These are phyloP conservation scores for Stercorarius parasiticus DNA, from an alignment of 2,113 vertebrate genomes.

Conservation along the genomic window DNA sequence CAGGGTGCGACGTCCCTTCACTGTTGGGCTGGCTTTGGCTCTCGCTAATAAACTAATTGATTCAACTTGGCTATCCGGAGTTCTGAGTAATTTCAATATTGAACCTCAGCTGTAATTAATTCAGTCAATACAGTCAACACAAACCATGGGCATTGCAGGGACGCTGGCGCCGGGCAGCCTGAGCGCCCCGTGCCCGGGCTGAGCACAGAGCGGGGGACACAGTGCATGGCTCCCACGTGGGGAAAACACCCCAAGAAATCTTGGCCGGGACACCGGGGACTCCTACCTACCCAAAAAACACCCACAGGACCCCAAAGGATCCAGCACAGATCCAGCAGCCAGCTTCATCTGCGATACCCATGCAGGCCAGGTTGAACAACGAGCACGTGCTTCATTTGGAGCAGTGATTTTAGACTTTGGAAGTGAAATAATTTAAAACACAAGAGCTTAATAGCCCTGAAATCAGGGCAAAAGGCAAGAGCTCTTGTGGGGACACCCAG, in stretches of 20 bases:
- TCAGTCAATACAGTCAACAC: conserved; percentile 11
- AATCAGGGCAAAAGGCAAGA: not conserved
- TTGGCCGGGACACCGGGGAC: not conserved
- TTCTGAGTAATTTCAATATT: conserved; percentile 52
- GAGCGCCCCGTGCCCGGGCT: fast-evolving
- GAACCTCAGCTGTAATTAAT: conserved; percentile 11
- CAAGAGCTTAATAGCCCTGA: not conserved
- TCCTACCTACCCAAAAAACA: not conserved
- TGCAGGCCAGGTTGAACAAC: not conserved
- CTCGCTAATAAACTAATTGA: conserved; percentile 7
- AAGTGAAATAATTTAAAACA: not conserved
- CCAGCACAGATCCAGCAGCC: not conserved
- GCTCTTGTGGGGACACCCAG: not conserved
- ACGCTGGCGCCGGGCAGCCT: fast-evolving
- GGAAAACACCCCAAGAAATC: not conserved
- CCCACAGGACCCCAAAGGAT: not conserved
- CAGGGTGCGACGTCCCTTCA: fast-evolving
- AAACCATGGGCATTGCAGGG: not conserved
- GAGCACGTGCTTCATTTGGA: fast-evolving
- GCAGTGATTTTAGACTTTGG: not conserved
- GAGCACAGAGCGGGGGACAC: fast-evolving
- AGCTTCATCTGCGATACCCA: not conserved
- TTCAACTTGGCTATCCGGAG: not conserved
- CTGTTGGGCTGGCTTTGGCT: not conserved
- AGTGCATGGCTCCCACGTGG: not conserved